Evolutionary conservation across 1,140 invertebrate genomes (phyloP), one percentile per base, ranked within the genome.

Genomic region (Drosophila serrata): DNA sequence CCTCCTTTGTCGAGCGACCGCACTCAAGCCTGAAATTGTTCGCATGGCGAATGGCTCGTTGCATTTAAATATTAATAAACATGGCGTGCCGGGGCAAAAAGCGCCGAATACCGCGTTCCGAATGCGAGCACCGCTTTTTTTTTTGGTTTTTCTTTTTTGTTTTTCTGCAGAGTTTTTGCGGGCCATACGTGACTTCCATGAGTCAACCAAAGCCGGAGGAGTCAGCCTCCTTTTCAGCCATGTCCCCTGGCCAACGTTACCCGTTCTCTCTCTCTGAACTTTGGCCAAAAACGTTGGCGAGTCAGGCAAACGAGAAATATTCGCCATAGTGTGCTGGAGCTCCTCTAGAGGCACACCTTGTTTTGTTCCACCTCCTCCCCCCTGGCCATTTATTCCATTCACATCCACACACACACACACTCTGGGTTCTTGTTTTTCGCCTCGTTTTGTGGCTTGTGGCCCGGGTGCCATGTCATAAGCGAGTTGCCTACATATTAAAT

Each of bases 1-100:
- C 39, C 39, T 17, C 45, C 49, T 31, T 6, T 0, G 6, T 1
- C 43, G 1, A 2, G 6, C 22, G 15, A 39, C 73, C 55, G 75
- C 84, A 87, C 75, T 88, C 65, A 88, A 81, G 85, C 85, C 78
- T 90, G 85, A 88, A 88, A 88, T 88, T 88, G 84, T 90, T 80
- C 63, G 73, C 75, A 55, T 61, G 57, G 60, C 67, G 75, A 88
- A 87, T 88, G 84, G 60, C 85, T 88, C 85, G 85, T 90, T 85
- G 85, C 85, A 88, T 90, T 88, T 88, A 88, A 88, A 88, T 88
- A 88, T 88, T 88, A 88, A 88, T 88, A 88, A 88, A 90, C 85
- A 90, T 88, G 85, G 81, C 85, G 81, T 88, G 85, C 81, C 84
- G 77, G 73, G 67, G 72, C 84, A 77, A 79, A 88, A 84, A 79